Percentiles rank a stretch among this genome's conserved stretches.
Conservation (phyloP, 2,113 vertebrate genomes). For the Cariama cristata region DNA sequence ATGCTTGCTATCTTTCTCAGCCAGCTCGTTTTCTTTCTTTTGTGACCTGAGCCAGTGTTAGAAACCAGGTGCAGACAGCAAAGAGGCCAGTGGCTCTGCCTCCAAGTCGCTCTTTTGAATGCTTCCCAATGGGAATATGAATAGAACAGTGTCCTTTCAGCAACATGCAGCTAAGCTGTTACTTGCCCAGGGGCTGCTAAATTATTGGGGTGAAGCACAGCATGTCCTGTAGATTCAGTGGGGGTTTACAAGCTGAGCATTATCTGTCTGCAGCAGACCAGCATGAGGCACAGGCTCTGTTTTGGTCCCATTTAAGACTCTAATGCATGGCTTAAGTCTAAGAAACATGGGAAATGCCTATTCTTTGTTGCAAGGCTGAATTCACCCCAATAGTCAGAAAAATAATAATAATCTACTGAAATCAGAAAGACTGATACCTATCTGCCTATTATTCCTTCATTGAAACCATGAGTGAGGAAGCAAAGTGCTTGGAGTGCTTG, state of each 20-base stretch:
- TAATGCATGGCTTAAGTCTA: neutral
- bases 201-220: slow-evolving; percentile 6
- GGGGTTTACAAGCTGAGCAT: neutral
- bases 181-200: slow-evolving; percentile 1
- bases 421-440: neutral
- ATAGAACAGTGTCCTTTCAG: neutral
- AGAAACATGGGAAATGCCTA: neutral
- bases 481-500: neutral
- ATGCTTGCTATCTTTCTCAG: neutral
- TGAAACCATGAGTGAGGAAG: neutral
- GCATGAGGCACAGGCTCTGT: neutral
- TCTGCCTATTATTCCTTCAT: neutral
- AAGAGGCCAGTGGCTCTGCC: neutral
- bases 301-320: neutral
- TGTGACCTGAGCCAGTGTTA: neutral
- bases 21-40: neutral
- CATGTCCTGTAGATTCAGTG: neutral
- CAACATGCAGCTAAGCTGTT: neutral
- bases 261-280: slow-evolving; percentile 12
- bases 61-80: slow-evolving; percentile 12
- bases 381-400: neutral
- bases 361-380: neutral
- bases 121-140: neutral
- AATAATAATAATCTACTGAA: slow-evolving; percentile 10
- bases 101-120: neutral